Percentiles rank a stretch among this genome's conserved stretches.
Evolutionary conservation across 2,797 vertebrate genomes (phyloP).

Genomic region (Streptopelia turtur): DNA sequence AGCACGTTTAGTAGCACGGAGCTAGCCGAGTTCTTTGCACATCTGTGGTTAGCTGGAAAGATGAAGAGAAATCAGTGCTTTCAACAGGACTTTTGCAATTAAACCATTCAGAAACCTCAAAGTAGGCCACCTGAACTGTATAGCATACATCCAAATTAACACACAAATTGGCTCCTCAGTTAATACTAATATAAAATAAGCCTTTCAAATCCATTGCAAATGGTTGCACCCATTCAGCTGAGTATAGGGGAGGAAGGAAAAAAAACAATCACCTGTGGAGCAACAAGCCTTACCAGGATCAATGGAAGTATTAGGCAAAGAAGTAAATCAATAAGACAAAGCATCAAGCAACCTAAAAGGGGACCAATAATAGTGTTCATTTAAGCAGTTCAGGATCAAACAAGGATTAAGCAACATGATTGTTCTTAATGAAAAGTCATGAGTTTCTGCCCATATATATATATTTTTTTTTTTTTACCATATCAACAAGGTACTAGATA

Average conservation of each 20-base stretch:
- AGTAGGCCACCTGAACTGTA: neutral
- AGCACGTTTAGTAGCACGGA: constrained; percentile 29
- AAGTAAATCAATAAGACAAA: constrained; percentile 45
- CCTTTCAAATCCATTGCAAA: constrained; percentile 36
- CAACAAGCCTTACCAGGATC: constrained; percentile 51
- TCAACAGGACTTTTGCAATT: neutral
- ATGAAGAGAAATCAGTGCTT: constrained; percentile 38
- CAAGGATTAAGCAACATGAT: neutral
- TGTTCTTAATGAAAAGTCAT: neutral
- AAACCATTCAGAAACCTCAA: constrained; percentile 6
- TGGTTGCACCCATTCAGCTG: neutral
- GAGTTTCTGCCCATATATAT: neutral
- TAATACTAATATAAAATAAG: neutral
- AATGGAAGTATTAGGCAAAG: constrained; percentile 30
- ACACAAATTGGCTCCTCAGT: neutral
- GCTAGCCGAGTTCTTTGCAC: neutral
- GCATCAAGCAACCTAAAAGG: neutral
- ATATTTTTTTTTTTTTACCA: neutral
- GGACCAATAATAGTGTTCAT: constrained; percentile 22
- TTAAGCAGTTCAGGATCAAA: constrained; percentile 8
- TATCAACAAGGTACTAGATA: neutral
- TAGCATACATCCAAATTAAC: neutral
- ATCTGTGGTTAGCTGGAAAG: constrained; percentile 42
- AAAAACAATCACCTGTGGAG: constrained; percentile 41
- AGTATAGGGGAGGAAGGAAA: neutral